phyloP scores from a whole-genome alignment of 2,888 invertebrate genomes.

The Acleris laterana region DNA sequence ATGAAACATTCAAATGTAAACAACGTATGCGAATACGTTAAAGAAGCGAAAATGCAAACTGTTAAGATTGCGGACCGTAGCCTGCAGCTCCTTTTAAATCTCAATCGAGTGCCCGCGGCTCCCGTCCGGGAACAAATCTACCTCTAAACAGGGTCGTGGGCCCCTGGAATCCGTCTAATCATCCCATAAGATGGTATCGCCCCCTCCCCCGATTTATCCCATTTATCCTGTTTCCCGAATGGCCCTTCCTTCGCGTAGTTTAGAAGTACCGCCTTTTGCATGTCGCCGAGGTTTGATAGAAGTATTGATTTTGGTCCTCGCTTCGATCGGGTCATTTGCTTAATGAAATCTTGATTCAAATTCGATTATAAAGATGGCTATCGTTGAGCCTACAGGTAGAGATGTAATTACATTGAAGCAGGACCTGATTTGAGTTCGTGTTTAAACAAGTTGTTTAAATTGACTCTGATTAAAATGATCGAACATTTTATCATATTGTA shows the following conservation, averaged over 20 bases:
- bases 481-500: no score
- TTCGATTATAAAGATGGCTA: conserved; percentile 23
- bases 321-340: conserved; percentile 14
- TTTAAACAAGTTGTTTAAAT: background rate
- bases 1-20: conserved; percentile 1
- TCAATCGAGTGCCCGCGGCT: background rate
- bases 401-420: background rate
- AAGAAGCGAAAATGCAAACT: conserved; percentile 13
- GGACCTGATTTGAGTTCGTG: background rate
- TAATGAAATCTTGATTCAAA: conserved; percentile 34
- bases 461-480: no score
- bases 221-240: conserved; percentile 26
- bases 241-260: conserved; percentile 27
- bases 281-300: conserved; percentile 24
- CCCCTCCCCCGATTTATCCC: conserved; percentile 30
- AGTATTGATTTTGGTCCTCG: conserved; percentile 28
- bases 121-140: background rate
- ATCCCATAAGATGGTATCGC: conserved; percentile 34
- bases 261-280: conserved; percentile 34
- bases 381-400: background rate
- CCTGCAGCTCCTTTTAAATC: conserved; percentile 9
- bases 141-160: conserved; percentile 4
- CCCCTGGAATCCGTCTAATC: conserved; percentile 14
- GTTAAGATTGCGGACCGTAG: conserved; percentile 4
- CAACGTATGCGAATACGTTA: conserved; percentile 1